phyloP scores from a whole-genome alignment of 2,888 invertebrate genomes.

The Flabesymbios commensalis region DNA sequence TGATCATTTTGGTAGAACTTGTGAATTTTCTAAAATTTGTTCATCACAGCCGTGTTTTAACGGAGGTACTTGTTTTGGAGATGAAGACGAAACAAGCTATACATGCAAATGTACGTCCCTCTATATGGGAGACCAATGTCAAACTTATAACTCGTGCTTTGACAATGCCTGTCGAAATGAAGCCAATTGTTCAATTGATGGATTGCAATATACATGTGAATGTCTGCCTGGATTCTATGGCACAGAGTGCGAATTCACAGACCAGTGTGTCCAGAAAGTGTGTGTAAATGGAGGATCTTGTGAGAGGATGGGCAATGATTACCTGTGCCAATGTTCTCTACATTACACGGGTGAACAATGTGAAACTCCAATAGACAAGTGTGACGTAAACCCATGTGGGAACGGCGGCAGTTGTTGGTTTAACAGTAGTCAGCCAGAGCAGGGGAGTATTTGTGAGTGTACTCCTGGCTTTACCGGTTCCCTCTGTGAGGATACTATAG shows the following conservation, averaged over 20 bases:
- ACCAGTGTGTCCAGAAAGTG: constrained; percentile 40
- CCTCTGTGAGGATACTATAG: constrained; percentile 75
- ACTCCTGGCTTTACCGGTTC: constrained; percentile 45
- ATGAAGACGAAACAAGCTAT: constrained; percentile 36
- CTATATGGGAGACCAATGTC: constrained; percentile 47
- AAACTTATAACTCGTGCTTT: constrained; percentile 44
- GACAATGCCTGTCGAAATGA: constrained; percentile 43
- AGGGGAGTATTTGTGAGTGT: neutral
- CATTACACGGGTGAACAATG: constrained; percentile 64
- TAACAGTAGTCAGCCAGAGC: neutral
- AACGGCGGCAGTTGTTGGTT: constrained; percentile 70
- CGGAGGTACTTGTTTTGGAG: constrained; percentile 43
- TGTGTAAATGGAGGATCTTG: constrained; percentile 16
- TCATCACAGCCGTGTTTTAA: constrained; percentile 48
- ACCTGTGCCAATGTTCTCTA: constrained; percentile 42
- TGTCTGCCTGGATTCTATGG: constrained; percentile 45
- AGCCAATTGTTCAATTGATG: constrained; percentile 39
- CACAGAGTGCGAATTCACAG: constrained; percentile 43
- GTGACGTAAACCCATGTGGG: constrained; percentile 89
- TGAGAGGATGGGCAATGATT: constrained; percentile 7
- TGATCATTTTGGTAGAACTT: constrained; percentile 35
- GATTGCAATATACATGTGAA: constrained; percentile 38
- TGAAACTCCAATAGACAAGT: constrained; percentile 86
- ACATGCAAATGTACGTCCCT: constrained; percentile 42
- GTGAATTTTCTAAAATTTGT: constrained; percentile 43